phyloP scores from a whole-genome alignment of 2,113 vertebrate species.

The Xiphophorus hellerii region DNA sequence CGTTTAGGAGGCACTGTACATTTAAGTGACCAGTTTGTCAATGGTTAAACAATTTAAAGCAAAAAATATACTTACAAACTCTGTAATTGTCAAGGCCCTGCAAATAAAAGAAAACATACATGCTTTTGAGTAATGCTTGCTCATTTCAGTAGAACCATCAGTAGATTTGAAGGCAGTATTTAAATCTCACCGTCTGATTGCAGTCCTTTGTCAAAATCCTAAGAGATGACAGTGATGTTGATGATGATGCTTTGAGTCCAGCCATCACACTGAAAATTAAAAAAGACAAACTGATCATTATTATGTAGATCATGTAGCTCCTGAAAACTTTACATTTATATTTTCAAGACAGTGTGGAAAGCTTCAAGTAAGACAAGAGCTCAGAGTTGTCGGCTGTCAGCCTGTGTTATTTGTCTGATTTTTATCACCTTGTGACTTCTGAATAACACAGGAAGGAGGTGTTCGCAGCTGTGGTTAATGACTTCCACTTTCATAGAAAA shows the following conservation, averaged over 20 bases:
- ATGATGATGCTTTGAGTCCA: not conserved
- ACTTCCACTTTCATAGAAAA: constrained; percentile 6
- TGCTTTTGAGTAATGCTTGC: not conserved
- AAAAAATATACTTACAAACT: constrained; percentile 64
- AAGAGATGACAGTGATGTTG: constrained; percentile 21
- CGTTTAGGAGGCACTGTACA: too few species aligned
- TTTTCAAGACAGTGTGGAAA: not conserved
- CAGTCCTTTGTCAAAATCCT: constrained; percentile 57
- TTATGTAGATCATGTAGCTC: not conserved
- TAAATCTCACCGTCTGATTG: constrained; percentile 55
- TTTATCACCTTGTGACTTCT: constrained; percentile 39
- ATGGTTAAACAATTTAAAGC: too few species aligned
- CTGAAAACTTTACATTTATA: not conserved
- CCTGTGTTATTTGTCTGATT: not conserved
- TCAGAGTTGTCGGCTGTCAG: not conserved
- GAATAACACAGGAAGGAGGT: constrained; percentile 41
- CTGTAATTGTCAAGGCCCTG: constrained; percentile 58
- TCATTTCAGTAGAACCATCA: not conserved
- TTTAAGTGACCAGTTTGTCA: too few species aligned
- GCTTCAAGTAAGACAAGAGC: not conserved
- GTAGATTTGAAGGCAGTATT: not conserved
- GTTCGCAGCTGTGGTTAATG: constrained; percentile 7
- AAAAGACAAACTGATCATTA: constrained; percentile 29
- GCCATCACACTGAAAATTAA: constrained; percentile 33
- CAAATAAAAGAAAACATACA: constrained; percentile 1